Conservation (phyloP, 2,888 invertebrate genomes). For the Caprella mutica region DNA sequence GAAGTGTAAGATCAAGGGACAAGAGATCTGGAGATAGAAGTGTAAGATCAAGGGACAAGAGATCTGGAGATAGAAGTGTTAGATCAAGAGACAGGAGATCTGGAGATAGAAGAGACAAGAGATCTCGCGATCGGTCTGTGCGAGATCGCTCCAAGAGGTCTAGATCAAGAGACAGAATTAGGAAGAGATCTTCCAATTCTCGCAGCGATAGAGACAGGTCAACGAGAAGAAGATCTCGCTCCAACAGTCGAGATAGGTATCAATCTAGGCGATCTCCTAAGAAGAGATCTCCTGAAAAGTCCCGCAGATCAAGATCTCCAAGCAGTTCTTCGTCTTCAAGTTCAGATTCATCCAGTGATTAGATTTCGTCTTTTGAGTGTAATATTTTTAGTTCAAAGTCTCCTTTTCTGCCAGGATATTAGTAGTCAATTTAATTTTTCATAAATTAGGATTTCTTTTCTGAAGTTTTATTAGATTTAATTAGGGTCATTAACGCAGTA, state of each 20-base stretch:
- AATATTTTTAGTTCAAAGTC: too few relatives aligned
- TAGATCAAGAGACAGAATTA: constrained; percentile 9
- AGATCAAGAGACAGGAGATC: not conserved
- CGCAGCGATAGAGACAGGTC: constrained; percentile 3
- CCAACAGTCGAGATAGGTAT: constrained; percentile 2
- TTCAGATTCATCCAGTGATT: too few relatives aligned
- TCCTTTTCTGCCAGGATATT: too few relatives aligned
- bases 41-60: not conserved
- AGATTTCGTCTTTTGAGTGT: too few relatives aligned
- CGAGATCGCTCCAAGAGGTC: not conserved
- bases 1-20: not conserved
- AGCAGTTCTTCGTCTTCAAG: too few relatives aligned
- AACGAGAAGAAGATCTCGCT: not conserved
- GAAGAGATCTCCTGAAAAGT: constrained; percentile 13
- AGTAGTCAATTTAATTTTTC: too few relatives aligned
- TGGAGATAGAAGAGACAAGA: constrained; percentile 3
- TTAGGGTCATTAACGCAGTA: too few relatives aligned
- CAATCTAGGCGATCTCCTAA: constrained; percentile 5
- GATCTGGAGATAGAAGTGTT: not conserved
- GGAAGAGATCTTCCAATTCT: too few relatives aligned
- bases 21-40: not conserved
- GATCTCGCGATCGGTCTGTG: constrained; percentile 3
- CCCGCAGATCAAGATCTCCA: not conserved
- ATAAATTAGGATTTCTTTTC: too few relatives aligned
- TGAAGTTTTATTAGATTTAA: too few relatives aligned